Evolutionary conservation across 2,888 invertebrate genomes (phyloP).

Genomic region (Zele albiditarsus): DNA sequence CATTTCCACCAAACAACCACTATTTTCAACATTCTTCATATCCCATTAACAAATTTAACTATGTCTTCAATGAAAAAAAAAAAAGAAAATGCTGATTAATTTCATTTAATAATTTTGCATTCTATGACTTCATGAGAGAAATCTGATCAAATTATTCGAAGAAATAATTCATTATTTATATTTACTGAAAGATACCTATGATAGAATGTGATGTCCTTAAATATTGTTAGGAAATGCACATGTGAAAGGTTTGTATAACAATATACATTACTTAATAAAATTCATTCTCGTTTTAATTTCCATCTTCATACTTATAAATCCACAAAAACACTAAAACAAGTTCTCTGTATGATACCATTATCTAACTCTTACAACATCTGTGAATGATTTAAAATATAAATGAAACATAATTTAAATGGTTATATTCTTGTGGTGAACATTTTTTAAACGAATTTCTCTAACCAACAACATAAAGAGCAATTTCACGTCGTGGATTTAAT

Average conservation of each 20-base stretch:
- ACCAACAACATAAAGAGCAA: not conserved
- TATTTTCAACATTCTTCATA: not conserved
- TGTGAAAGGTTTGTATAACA: no score
- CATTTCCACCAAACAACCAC: slow-evolving; percentile 17
- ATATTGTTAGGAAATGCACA: no score
- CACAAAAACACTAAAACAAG: no score
- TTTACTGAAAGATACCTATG: no score
- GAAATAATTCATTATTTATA: no score
- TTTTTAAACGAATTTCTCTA: not conserved
- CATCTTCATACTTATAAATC: no score
- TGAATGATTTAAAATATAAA: not conserved
- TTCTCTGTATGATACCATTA: no score
- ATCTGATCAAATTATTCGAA: no score
- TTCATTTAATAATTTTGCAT: not conserved
- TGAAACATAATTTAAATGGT: not conserved
- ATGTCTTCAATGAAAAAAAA: not conserved
- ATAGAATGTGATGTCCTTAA: no score
- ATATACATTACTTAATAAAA: no score
- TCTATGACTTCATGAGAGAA: not conserved
- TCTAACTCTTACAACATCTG: no score
- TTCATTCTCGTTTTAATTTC: no score
- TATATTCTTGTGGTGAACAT: not conserved
- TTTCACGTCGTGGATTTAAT: not conserved
- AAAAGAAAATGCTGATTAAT: not conserved
- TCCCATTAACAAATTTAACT: not conserved